These are phyloP conservation scores for Cyprinodon variegatus DNA, from an alignment of 2,113 vertebrate species.

Conservation along the genomic window DNA sequence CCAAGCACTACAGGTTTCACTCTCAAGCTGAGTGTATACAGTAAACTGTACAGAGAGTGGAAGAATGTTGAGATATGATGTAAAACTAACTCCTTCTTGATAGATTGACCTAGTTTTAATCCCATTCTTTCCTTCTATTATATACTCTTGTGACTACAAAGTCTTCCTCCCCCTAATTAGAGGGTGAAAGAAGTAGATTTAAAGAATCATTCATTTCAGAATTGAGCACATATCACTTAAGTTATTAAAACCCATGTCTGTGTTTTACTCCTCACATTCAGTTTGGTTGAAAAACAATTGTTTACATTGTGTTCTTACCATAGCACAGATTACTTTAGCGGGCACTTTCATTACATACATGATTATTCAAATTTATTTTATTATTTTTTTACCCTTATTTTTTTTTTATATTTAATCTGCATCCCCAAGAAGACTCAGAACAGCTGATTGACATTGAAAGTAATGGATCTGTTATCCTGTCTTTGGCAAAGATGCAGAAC, in stretches of 20 bases:
- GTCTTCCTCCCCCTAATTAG: conserved; percentile 60
- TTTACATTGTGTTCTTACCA: conserved; percentile 74
- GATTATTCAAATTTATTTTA: background rate
- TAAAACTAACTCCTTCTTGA: conserved; percentile 50
- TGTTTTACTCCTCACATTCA: conserved; percentile 61
- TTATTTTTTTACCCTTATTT: conserved; percentile 27
- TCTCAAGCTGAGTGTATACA: conserved; percentile 18
- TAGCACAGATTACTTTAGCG: conserved; percentile 66
- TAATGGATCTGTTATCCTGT: conserved; percentile 64
- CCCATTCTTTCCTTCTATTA: conserved; percentile 13
- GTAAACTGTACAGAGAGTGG: conserved; percentile 34
- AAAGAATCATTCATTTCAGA: conserved; percentile 50
- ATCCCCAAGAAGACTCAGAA: conserved; percentile 57
- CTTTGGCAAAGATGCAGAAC: conserved; percentile 71
- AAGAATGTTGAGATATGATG: conserved; percentile 59
- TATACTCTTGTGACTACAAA: conserved; percentile 41
- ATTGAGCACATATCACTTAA: conserved; percentile 71
- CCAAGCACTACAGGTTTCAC: conserved; percentile 66
- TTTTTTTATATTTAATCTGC: conserved; percentile 64
- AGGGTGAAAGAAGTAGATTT: conserved; percentile 47
- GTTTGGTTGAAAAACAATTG: conserved; percentile 70
- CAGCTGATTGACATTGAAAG: conserved; percentile 64
- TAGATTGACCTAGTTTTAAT: conserved; percentile 58
- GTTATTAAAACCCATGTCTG: conserved; percentile 59
- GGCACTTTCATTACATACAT: conserved; percentile 59